A percentile compares a stretch with the other conserved stretches of the same genome.
These are phyloP conservation scores for Xerus inauris DNA, from an alignment of 2,113 vertebrate species.

Conservation along the genomic window DNA sequence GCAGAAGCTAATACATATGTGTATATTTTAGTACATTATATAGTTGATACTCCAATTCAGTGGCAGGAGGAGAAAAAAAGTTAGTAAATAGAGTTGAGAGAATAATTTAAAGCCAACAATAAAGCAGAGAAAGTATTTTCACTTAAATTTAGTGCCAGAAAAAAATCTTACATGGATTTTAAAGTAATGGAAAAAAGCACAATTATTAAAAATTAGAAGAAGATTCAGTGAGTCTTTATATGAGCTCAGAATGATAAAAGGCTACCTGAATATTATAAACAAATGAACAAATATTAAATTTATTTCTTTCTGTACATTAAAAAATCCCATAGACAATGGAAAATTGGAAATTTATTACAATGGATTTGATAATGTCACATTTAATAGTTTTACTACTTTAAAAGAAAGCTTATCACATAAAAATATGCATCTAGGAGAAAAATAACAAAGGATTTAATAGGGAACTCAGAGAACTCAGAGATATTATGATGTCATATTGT, in stretches of 20 bases:
- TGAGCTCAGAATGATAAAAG: neutral
- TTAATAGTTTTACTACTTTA: neutral
- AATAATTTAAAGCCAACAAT: neutral
- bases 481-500: neutral
- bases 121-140: neutral
- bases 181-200: neutral
- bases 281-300: slow-evolving; percentile 1
- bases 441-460: neutral
- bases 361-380: neutral
- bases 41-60: neutral
- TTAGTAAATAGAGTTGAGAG: neutral
- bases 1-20: neutral
- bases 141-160: neutral
- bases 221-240: neutral
- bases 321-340: neutral
- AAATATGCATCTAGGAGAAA: slow-evolving; percentile 17
- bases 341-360: neutral
- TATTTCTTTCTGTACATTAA: neutral
- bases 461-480: neutral
- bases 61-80: neutral
- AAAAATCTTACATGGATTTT: neutral
- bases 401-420: neutral
- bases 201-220: neutral
- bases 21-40: neutral
- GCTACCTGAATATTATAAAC: slow-evolving; percentile 21